These are phyloP conservation scores for Synodontis membranacea DNA, from an alignment of 2,113 vertebrate species.

Conservation along the genomic window DNA sequence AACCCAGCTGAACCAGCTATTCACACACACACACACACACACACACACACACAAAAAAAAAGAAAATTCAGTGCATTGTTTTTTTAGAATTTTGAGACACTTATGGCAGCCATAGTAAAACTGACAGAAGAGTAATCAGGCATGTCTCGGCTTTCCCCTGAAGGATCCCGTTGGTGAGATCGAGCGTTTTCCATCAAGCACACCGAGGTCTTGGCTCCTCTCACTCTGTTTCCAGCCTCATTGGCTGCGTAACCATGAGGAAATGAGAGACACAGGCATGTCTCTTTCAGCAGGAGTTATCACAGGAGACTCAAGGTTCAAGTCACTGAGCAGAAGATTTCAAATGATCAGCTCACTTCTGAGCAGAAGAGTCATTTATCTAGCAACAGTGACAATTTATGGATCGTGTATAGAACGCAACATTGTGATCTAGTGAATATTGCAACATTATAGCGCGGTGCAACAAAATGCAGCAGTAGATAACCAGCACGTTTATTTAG, in stretches of 20 bases:
- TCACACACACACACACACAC: no score
- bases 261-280: slow-evolving; percentile 59
- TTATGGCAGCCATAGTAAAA: slow-evolving; percentile 55
- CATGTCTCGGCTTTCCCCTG: slow-evolving; percentile 53
- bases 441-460: background rate
- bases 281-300: slow-evolving; percentile 56
- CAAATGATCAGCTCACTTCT: slow-evolving; percentile 36
- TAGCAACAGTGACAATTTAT: background rate
- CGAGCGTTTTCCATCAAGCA: slow-evolving; percentile 55
- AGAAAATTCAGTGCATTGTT: background rate
- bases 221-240: slow-evolving; percentile 67
- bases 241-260: slow-evolving; percentile 68
- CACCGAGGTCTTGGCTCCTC: slow-evolving; percentile 56
- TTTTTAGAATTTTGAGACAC: slow-evolving; percentile 10
- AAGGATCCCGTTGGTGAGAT: slow-evolving; percentile 56
- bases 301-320: slow-evolving; percentile 39
- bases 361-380: background rate
- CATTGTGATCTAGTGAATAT: background rate
- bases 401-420: background rate
- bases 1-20: slow-evolving; percentile 11
- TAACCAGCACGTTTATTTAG: background rate
- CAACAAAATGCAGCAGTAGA: background rate
- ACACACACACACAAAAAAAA: no score
- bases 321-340: slow-evolving; percentile 45
- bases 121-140: slow-evolving; percentile 59